Percentiles rank a stretch among this genome's conserved stretches.
phyloP scores from a whole-genome alignment of 2,888 invertebrate species.

The Chymomyza amoena region DNA sequence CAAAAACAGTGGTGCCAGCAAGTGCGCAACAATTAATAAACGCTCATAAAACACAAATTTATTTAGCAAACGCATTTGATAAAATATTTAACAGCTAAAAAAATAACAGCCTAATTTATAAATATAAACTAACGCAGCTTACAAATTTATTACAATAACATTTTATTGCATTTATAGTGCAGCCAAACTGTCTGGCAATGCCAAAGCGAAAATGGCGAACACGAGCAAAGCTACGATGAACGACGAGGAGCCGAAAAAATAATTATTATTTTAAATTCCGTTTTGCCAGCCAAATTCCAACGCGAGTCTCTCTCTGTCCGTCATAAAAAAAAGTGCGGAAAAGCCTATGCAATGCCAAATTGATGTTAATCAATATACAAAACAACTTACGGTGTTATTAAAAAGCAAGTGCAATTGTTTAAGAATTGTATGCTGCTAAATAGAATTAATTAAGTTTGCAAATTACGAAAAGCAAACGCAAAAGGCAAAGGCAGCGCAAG shows the following conservation, averaged over 20 bases:
- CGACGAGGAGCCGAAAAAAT: constrained; percentile 75
- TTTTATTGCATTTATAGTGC: neutral
- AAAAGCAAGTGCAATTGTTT: neutral
- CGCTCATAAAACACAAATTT: constrained; percentile 6
- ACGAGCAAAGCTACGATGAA: constrained; percentile 69
- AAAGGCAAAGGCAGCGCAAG: neutral
- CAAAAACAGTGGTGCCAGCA: constrained; percentile 28
- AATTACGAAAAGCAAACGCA: constrained; percentile 36
- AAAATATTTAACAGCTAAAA: neutral
- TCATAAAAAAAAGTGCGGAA: constrained; percentile 12
- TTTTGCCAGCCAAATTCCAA: constrained; percentile 76
- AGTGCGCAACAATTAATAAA: neutral
- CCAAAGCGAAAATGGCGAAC: constrained; percentile 72
- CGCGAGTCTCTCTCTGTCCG: constrained; percentile 43
- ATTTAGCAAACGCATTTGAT: neutral
- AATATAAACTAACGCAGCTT: neutral
- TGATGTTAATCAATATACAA: neutral
- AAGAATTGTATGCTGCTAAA: constrained; percentile 8
- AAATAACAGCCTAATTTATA: too few species aligned
- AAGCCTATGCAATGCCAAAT: neutral
- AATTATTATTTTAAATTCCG: constrained; percentile 77
- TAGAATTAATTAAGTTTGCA: constrained; percentile 66
- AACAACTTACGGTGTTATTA: neutral
- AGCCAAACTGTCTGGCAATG: constrained; percentile 49
- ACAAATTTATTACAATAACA: neutral